Percentiles rank a stretch among this genome's conserved stretches.
These are phyloP conservation scores for Pyxicephalus adspersus DNA, from an alignment of 2,113 vertebrate species.

Conservation along the genomic window DNA sequence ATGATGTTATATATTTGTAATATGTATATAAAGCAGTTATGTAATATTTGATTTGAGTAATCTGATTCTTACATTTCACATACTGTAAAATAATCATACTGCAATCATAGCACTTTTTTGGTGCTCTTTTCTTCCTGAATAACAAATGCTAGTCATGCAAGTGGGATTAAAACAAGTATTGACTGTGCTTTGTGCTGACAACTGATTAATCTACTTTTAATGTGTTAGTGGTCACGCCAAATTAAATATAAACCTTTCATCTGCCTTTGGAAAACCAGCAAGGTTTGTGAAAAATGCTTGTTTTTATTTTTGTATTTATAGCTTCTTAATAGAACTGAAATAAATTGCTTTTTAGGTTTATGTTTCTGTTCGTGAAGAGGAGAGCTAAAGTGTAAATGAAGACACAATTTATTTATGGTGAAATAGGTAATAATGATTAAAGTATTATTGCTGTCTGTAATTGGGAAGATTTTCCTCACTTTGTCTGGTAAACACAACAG, in stretches of 20 bases:
- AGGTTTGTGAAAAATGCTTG: not conserved
- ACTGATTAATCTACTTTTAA: conserved; percentile 21
- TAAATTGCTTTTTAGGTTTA: not conserved
- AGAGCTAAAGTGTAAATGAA: too few species aligned
- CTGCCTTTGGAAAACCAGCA: not conserved
- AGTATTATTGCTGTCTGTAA: too few species aligned
- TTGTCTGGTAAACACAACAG: too few species aligned
- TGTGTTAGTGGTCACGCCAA: not conserved
- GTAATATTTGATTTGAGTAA: too few species aligned
- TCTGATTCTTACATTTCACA: too few species aligned
- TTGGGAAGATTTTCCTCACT: too few species aligned
- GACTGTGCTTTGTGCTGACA: not conserved
- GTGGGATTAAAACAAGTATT: not conserved
- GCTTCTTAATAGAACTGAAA: not conserved
- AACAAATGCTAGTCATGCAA: conserved; percentile 5
- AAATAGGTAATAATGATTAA: too few species aligned
- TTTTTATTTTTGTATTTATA: not conserved
- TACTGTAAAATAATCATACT: not conserved
- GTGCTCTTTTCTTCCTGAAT: not conserved
- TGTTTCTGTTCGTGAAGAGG: too few species aligned
- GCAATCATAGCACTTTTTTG: not conserved
- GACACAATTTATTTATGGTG: too few species aligned
- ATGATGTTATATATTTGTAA: too few species aligned
- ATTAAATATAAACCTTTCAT: conserved; percentile 17
- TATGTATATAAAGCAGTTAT: too few species aligned